A percentile compares a stretch with the other conserved stretches of the same genome.
These are phyloP conservation scores for Manis pentadactyla DNA, from an alignment of 2,797 vertebrate genomes.

Conservation along the genomic window DNA sequence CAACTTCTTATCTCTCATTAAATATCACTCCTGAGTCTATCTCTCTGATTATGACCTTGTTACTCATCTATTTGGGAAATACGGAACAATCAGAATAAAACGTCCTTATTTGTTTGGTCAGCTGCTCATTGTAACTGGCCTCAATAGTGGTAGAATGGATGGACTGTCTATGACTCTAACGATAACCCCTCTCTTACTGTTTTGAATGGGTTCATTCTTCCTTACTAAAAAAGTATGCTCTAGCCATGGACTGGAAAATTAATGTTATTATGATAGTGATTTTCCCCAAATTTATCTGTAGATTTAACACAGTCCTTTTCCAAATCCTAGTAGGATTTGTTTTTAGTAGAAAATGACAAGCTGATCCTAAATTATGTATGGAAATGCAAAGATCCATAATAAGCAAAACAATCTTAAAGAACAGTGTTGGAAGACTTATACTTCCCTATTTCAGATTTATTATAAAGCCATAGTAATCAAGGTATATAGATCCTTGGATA, in stretches of 20 bases:
- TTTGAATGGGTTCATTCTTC: not conserved
- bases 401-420: not conserved
- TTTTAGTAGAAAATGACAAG: not conserved
- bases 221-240: not conserved
- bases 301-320: not conserved
- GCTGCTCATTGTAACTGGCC: not conserved
- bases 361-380: not conserved
- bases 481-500: not conserved
- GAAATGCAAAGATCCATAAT: not conserved
- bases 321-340: not conserved
- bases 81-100: not conserved
- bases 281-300: not conserved
- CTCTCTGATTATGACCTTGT: not conserved
- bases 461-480: not conserved
- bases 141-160: conserved; percentile 18
- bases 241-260: not conserved
- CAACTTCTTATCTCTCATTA: not conserved
- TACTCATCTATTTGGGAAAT: conserved; percentile 31
- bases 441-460: not conserved
- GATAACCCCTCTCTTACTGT: not conserved
- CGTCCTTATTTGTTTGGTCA: not conserved
- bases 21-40: not conserved
- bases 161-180: not conserved
- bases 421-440: not conserved
- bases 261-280: not conserved